Base-by-base conservation (phyloP, 2,888 invertebrate species). In the Maniola hyperantus region DNA sequence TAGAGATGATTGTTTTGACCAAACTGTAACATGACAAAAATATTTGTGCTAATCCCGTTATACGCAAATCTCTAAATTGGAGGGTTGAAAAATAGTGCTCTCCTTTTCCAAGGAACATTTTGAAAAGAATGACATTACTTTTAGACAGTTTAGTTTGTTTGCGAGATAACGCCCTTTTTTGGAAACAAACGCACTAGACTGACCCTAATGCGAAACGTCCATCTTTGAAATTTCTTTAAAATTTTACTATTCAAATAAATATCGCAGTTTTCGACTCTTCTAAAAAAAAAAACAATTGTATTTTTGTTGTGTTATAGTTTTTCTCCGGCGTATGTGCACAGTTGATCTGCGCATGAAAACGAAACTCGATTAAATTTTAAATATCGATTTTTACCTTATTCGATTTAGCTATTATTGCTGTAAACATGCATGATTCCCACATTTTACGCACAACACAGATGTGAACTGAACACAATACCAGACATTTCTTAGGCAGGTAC, bases 251-350 rank as follows among this genome's bases (percentile, higher is more conserved):
- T 15, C 5, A 46, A 39, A 10, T 39, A 39, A 39, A 39, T 42
- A 13, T 42, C n/a, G 6, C 15, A 46, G 2, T 46, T 8, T 46
- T 6, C 0, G n/a, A 15, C 46, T 15, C 8, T 15, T 46, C 44
- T 5, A 13, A 42, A 15, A 46, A 15, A 46, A 6, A 46, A 8
- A 7, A 2, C 15, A 18, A 58, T 18, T 57, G 6, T 26, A 46
- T 59, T 59, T 59, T 48, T 59, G 46, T 34, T 34, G 59, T 59
- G 15, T 48, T 48, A 59, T 46, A 58, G 44, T 39, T 26, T 58
- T 7, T 58, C n/a, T n/a, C 13, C 8, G 13, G 26, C 5, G 18
- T 26, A 5, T n/a, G 7, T 13, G 11, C 39, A 8, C 8, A 26
- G n/a, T 54, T 55, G 36, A 55, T 55, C 18, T 33, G 33, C 26